phyloP scores from a whole-genome alignment of 2,888 invertebrate species.

The Carterocephalus palaemon region DNA sequence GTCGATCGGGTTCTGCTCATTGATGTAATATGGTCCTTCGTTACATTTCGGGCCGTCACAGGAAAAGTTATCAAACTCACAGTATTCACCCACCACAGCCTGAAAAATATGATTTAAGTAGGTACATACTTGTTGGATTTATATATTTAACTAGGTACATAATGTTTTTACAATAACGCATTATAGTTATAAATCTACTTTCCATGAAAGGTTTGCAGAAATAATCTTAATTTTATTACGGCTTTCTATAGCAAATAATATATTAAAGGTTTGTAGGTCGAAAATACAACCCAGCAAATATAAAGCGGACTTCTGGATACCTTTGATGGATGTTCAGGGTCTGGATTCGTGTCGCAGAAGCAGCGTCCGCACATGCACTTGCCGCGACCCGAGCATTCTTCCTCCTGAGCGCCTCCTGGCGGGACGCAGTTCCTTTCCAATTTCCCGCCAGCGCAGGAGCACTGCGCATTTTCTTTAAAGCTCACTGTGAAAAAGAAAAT shows the following conservation, averaged over 20 bases:
- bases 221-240: no score
- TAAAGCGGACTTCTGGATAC: conserved; percentile 37
- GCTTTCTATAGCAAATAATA: no score
- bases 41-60: conserved; percentile 63
- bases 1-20: conserved; percentile 27
- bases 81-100: conserved; percentile 65
- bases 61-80: conserved; percentile 70
- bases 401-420: conserved; percentile 42
- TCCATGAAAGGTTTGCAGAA: no score
- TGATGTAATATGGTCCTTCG: conserved; percentile 62
- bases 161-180: no score
- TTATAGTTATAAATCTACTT: no score
- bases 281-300: no score
- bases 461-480: conserved; percentile 56
- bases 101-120: conserved; percentile 41
- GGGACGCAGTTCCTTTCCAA: conserved; percentile 50
- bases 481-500: conserved; percentile 49
- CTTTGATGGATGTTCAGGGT: conserved; percentile 54
- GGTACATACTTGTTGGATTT: no score
- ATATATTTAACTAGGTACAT: no score
- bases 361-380: conserved; percentile 63
- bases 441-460: conserved; percentile 50
- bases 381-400: conserved; percentile 59
- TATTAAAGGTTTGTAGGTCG: no score
- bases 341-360: conserved; percentile 49